A percentile compares a stretch with the other conserved stretches of the same genome.
phyloP scores from a whole-genome alignment of 2,113 vertebrate genomes.

The Uropsilus gracilis region DNA sequence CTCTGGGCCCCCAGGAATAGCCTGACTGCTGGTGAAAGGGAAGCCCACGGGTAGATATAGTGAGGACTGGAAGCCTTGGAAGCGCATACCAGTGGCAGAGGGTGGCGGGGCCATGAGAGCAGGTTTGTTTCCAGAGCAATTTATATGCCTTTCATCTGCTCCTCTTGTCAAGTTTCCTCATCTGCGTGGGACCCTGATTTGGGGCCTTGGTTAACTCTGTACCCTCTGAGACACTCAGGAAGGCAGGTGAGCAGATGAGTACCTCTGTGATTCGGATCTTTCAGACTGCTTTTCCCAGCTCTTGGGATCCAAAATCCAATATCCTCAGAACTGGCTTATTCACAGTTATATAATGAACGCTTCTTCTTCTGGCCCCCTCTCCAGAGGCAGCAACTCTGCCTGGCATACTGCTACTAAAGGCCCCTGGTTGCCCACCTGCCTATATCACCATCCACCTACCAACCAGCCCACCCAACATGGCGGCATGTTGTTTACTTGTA shows the following conservation, averaged over 20 bases:
- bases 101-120: too few species aligned
- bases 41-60: fast-evolving
- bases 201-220: slow-evolving; percentile 32
- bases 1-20: neutral
- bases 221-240: neutral
- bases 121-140: neutral
- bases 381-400: neutral
- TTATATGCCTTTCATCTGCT: slow-evolving; percentile 36
- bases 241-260: neutral
- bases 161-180: neutral
- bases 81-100: fast-evolving
- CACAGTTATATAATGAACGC: neutral
- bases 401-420: too few species aligned
- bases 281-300: neutral
- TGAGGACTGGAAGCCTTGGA: neutral
- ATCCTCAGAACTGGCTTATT: neutral
- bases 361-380: neutral
- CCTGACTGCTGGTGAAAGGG: neutral
- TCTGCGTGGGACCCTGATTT: neutral
- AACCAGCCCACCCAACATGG: neutral
- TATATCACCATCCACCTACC: neutral
- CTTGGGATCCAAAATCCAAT: neutral
- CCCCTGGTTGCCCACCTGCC: neutral
- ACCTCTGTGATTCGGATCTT: slow-evolving; percentile 30
- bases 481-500: fast-evolving